A percentile compares a stretch with the other conserved stretches of the same genome.
Conservation (phyloP, 1,140 invertebrate genomes). For the Neodiprion lecontei region DNA sequence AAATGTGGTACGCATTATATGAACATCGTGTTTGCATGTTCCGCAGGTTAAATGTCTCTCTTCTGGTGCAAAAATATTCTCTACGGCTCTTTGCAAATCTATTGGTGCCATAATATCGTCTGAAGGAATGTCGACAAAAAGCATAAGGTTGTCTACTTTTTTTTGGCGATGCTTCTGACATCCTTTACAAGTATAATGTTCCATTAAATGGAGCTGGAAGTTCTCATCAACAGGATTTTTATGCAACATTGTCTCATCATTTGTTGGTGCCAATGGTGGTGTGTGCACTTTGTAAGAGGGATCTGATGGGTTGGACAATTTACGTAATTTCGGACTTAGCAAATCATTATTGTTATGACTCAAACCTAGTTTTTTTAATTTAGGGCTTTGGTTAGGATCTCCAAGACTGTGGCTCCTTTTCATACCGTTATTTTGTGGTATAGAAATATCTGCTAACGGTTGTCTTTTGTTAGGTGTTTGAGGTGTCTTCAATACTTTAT, state of each 20-base stretch:
- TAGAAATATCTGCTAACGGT: slow-evolving; percentile 34
- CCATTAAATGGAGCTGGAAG: slow-evolving; percentile 48
- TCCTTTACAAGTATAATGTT: slow-evolving; percentile 44
- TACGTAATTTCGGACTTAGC: background rate
- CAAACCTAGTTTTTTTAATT: background rate
- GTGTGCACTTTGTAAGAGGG: slow-evolving; percentile 18
- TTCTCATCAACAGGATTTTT: slow-evolving; percentile 49
- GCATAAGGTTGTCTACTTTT: slow-evolving; percentile 49
- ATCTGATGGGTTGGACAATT: slow-evolving; percentile 10
- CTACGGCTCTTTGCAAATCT: slow-evolving; percentile 39
- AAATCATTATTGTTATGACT: background rate
- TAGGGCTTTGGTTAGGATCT: slow-evolving; percentile 10
- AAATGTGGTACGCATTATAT: slow-evolving; percentile 44
- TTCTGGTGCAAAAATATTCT: slow-evolving; percentile 41
- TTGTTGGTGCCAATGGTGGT: slow-evolving; percentile 11
- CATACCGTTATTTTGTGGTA: background rate
- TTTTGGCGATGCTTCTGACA: slow-evolving; percentile 43
- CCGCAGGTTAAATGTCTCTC: slow-evolving; percentile 45
- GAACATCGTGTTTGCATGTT: slow-evolving; percentile 41
- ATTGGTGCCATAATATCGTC: slow-evolving; percentile 32
- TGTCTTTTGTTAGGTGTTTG: slow-evolving; percentile 31
- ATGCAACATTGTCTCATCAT: slow-evolving; percentile 5
- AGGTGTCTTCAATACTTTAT: slow-evolving; percentile 23
- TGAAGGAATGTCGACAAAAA: slow-evolving; percentile 45
- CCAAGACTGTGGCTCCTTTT: slow-evolving; percentile 6